Evolutionary conservation across 2,888 invertebrate genomes (phyloP).

Genomic region (Melieria omissa): DNA sequence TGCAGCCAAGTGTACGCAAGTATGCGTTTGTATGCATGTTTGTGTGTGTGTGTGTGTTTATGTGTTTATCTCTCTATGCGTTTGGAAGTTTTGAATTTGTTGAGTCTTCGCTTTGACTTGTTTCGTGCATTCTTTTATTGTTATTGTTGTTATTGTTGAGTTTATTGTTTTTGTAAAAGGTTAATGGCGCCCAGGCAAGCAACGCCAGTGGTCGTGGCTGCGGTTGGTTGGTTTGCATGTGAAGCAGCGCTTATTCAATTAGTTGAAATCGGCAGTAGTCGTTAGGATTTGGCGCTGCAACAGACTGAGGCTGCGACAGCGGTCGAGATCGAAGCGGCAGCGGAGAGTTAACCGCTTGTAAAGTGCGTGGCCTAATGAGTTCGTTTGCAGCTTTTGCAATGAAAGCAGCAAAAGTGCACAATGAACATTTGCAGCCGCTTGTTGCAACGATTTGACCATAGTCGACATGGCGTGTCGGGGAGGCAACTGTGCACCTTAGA

Average conservation of each 20-base stretch:
- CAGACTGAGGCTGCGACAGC: no score
- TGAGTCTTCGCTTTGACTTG: not conserved
- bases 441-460: not conserved
- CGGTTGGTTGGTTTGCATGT: conserved; percentile 31
- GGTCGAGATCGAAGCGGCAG: no score
- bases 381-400: conserved; percentile 26
- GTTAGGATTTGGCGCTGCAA: not conserved
- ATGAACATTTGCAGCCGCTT: conserved; percentile 7
- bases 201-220: not conserved
- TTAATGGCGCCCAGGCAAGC: conserved; percentile 23
- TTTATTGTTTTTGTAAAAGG: conserved; percentile 7
- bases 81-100: no score
- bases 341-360: not conserved
- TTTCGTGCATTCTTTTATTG: not conserved
- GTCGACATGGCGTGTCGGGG: not conserved
- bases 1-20: no score
- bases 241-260: conserved; percentile 40
- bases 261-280: conserved; percentile 31
- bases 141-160: conserved; percentile 13
- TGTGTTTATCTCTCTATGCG: no score
- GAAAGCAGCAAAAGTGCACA: not conserved
- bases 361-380: conserved; percentile 41
- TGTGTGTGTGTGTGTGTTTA: no score
- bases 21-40: no score
- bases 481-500: no score